These are phyloP conservation scores for Sepiola atlantica DNA, from an alignment of 2,888 invertebrate species.

Conservation along the genomic window DNA sequence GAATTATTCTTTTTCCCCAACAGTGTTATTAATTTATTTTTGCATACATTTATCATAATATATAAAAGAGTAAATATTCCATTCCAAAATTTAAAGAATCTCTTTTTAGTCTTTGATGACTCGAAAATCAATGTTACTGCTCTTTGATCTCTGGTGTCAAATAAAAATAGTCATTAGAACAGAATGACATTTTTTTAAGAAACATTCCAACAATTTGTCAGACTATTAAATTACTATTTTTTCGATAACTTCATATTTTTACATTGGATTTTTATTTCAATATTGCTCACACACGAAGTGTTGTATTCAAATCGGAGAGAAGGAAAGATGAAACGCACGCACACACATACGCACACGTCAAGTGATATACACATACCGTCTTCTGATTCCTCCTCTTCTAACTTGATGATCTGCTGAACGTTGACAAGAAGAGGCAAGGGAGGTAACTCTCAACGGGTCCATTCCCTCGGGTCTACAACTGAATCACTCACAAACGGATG, in stretches of 20 bases:
- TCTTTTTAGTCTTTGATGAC: no score
- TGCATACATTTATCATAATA: no score
- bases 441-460: not conserved
- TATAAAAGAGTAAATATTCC: no score
- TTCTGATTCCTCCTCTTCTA: not conserved
- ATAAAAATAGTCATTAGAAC: no score
- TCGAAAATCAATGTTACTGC: no score
- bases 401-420: not conserved
- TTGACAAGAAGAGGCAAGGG: constrained; percentile 32
- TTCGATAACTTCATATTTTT: not conserved
- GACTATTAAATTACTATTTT: not conserved
- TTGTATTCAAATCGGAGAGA: not conserved
- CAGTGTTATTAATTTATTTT: no score
- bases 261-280: not conserved
- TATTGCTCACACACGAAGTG: not conserved
- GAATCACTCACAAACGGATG: not conserved
- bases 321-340: not conserved
- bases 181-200: no score
- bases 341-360: not conserved
- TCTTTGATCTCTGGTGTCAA: no score
- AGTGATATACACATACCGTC: no score
- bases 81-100: no score
- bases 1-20: no score
- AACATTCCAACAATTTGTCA: no score
- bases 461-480: constrained; percentile 32